These are phyloP conservation scores for Melinaea menophilus DNA, from an alignment of 2,888 invertebrate genomes.

Conservation along the genomic window DNA sequence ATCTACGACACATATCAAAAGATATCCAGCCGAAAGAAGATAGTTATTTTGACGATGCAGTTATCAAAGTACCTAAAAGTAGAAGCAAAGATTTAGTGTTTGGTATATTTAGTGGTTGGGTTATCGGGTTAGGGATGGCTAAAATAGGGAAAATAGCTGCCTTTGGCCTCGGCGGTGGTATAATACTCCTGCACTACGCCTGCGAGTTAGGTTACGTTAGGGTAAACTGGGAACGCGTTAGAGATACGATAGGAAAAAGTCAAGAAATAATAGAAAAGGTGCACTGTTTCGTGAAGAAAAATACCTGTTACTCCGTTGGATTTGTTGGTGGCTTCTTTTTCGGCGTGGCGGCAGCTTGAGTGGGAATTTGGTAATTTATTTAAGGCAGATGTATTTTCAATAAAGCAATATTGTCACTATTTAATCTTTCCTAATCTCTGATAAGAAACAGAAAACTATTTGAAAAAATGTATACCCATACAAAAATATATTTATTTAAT, in stretches of 20 bases:
- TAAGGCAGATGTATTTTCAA: background rate
- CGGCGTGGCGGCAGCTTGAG: slow-evolving; percentile 83
- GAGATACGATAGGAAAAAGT: slow-evolving; percentile 84
- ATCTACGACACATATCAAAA: slow-evolving; percentile 42
- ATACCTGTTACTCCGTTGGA: slow-evolving; percentile 85
- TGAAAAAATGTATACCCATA: no score
- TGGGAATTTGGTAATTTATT: slow-evolving; percentile 5
- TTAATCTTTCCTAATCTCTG: no score
- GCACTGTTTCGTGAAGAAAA: slow-evolving; percentile 78
- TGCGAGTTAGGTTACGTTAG: slow-evolving; percentile 92
- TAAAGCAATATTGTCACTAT: no score
- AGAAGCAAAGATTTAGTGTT: slow-evolving; percentile 52
- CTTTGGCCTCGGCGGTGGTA: slow-evolving; percentile 90
- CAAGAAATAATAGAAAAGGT: slow-evolving; percentile 85
- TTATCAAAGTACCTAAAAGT: slow-evolving; percentile 44
- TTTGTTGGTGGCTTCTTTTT: slow-evolving; percentile 91
- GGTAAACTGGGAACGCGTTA: slow-evolving; percentile 91
- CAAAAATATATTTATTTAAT: no score
- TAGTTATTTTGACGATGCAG: slow-evolving; percentile 44
- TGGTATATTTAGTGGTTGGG: slow-evolving; percentile 73
- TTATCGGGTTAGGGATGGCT: slow-evolving; percentile 85
- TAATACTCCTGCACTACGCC: slow-evolving; percentile 91
- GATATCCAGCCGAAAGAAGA: slow-evolving; percentile 42
- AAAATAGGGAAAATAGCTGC: slow-evolving; percentile 93
- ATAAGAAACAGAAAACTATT: no score